These are phyloP conservation scores for Hydrochoerus hydrochaeris DNA, from an alignment of 2,113 vertebrate genomes.

Conservation along the genomic window DNA sequence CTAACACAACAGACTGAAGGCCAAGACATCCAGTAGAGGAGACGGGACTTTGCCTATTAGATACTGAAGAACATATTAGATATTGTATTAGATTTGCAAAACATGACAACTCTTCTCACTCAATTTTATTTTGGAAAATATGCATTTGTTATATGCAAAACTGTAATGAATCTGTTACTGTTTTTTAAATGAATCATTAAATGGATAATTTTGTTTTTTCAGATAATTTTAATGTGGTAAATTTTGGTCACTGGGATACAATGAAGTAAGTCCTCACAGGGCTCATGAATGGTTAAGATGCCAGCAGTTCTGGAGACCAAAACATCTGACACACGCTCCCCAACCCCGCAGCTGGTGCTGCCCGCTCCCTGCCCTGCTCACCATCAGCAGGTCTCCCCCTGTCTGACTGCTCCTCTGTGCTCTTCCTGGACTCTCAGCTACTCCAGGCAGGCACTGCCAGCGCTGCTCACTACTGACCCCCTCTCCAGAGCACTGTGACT, in stretches of 20 bases:
- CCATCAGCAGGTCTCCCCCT: too few species aligned
- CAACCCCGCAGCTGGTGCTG: background rate
- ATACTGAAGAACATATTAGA: background rate
- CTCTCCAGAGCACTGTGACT: background rate
- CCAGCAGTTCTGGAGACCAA: background rate
- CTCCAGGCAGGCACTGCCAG: rapidly evolving
- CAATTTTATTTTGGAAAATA: slow-evolving; percentile 29
- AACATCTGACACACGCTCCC: background rate
- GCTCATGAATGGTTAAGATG: background rate
- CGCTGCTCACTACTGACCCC: background rate
- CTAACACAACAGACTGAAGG: background rate
- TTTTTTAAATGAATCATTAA: background rate
- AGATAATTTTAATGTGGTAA: background rate
- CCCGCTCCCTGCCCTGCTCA: background rate
- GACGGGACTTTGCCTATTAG: background rate
- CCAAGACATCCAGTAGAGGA: background rate
- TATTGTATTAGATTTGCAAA: background rate
- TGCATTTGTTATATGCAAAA: background rate
- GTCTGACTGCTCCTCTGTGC: background rate
- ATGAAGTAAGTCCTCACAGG: background rate
- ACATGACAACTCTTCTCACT: background rate
- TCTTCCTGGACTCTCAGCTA: background rate
- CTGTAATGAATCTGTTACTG: background rate
- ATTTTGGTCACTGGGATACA: background rate
- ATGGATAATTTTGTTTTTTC: background rate